phyloP scores from a whole-genome alignment of 2,797 vertebrate genomes.

The Erithacus rubecula region DNA sequence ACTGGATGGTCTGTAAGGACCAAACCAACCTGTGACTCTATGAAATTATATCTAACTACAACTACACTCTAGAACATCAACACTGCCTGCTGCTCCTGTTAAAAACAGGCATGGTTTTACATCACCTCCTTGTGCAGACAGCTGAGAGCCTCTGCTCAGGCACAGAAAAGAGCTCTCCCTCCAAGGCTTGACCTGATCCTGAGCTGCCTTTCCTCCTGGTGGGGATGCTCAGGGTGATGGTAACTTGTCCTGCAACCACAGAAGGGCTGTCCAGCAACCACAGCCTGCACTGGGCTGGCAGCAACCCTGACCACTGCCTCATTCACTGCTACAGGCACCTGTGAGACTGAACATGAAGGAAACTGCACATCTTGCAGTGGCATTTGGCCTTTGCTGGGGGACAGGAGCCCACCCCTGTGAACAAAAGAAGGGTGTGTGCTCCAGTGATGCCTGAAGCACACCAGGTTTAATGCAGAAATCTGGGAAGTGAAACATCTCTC shows the following conservation, averaged over 20 bases:
- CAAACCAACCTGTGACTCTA: neutral
- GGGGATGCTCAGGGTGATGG: neutral
- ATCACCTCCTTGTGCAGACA: neutral
- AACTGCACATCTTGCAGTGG: accelerated
- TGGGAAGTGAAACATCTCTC: neutral
- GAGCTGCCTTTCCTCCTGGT: neutral
- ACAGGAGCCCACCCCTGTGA: neutral
- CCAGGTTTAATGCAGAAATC: neutral
- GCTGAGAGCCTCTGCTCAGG: neutral
- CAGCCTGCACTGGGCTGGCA: neutral
- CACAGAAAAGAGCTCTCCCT: neutral
- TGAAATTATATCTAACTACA: neutral
- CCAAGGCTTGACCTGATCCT: neutral
- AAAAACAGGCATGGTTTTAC: neutral
- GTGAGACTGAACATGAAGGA: neutral
- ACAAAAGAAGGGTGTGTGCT: neutral
- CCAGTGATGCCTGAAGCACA: neutral
- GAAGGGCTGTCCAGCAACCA: neutral
- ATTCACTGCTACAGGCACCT: neutral
- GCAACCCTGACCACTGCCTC: neutral
- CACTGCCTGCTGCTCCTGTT: neutral
- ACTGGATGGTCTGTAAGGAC: too few species aligned
- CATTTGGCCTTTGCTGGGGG: neutral
- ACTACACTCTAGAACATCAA: neutral
- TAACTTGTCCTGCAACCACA: neutral